These are phyloP conservation scores for Scytalopus superciliaris DNA, from an alignment of 2,113 vertebrate species.

Conservation along the genomic window DNA sequence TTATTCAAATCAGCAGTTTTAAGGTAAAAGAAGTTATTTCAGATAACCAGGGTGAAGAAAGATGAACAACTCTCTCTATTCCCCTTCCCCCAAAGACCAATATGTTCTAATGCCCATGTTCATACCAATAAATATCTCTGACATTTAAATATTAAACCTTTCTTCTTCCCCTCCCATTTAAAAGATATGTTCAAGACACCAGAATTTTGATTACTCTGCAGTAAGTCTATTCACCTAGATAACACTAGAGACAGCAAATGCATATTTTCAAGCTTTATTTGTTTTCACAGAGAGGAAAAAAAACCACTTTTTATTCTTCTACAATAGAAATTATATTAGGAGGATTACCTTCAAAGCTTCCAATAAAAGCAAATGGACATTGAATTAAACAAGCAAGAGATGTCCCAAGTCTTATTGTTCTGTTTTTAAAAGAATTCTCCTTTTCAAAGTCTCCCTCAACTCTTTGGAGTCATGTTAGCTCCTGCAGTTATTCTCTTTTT, in stretches of 20 bases:
- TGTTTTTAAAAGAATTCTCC: not conserved
- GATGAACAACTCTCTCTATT: not conserved
- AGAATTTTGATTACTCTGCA: not conserved
- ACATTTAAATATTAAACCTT: not conserved
- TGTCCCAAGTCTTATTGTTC: not conserved
- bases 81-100: not conserved
- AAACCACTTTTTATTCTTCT: not conserved
- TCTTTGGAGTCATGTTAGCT: not conserved
- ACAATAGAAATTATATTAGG: not conserved
- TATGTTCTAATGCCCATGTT: not conserved
- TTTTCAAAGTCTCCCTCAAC: not conserved
- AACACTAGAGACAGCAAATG: not conserved
- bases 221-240: not conserved
- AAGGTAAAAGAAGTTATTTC: not conserved
- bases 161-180: not conserved
- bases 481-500: not conserved
- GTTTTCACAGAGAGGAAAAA: not conserved
- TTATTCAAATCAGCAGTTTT: not conserved
- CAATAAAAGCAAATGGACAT: not conserved
- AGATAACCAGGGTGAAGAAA: not conserved
- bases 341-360: not conserved
- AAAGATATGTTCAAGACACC: not conserved
- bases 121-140: not conserved
- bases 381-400: not conserved
- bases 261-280: not conserved